Evolutionary conservation across 2,113 vertebrate species (phyloP).

Genomic region (Motacilla alba): DNA sequence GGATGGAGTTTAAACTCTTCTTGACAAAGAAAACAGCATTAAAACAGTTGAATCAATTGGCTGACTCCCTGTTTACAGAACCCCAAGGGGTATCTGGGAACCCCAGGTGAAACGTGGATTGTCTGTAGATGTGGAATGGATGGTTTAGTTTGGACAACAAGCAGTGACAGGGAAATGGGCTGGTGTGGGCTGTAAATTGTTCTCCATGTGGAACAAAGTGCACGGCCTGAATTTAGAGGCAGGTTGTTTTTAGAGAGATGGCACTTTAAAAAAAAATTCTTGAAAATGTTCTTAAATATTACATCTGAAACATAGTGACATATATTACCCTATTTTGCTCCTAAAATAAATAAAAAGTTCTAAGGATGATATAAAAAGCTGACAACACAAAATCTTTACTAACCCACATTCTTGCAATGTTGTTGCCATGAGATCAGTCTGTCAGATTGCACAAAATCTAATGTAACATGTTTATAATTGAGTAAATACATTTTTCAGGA

Average conservation of each 20-base stretch:
- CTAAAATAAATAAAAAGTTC: background rate
- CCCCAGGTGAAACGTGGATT: background rate
- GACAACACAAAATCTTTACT: background rate
- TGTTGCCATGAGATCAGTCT: background rate
- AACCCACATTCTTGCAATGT: background rate
- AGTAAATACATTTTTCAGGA: background rate
- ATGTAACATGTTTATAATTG: background rate
- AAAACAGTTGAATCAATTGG: background rate
- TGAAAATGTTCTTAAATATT: background rate
- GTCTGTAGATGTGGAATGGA: background rate
- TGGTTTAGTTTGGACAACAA: background rate
- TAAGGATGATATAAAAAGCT: background rate
- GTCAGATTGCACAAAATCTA: background rate
- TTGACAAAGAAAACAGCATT: background rate
- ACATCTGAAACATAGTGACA: rapidly evolving
- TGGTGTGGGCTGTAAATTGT: background rate
- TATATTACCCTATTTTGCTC: background rate
- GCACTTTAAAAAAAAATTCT: background rate
- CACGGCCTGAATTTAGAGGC: background rate
- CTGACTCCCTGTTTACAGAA: background rate
- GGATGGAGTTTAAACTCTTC: background rate
- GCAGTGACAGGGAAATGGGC: background rate
- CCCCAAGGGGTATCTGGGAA: background rate
- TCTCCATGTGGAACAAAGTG: background rate
- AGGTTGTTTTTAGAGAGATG: background rate